Base-by-base conservation (phyloP, 2,888 invertebrate species). In the Lymantria dispar region DNA sequence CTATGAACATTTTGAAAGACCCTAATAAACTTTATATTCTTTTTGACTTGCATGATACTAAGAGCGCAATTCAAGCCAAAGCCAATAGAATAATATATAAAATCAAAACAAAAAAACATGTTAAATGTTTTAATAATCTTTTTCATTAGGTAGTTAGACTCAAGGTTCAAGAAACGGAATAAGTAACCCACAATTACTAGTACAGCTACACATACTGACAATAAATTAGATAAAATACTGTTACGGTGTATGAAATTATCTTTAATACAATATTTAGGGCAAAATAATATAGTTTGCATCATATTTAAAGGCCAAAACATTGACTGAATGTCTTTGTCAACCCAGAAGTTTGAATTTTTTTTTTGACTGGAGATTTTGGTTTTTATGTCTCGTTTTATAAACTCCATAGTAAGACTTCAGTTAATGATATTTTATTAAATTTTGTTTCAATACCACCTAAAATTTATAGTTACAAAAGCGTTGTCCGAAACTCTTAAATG, bases 211-310 rank as follows among this genome's bases (percentile, higher is more conserved):
- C 51, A 30, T n/a, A 52, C 7, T 2, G 50, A 52, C 11, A 45
- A 1, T 0, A 52, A 8, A 13, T 47, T 55, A 22, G 22, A 22
- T 22, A 22, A 22, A 22, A 22, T 5, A 5, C 22, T 22, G 5
- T 22, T 22, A 22, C 0, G 43, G 36, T 9, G 40, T 8, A 61
- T 50, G 0, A 29, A 8, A 12, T 48, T 37, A 3, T 54, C 29
- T 30, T 43, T 56, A 8, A 62, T 53, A 0, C 42, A 29, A 13
- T 62, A 61, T 41, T 52, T 58, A 2, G 58, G 48, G 43, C 37
- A 46, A 3, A 50, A 40, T 12, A 39, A 45, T 0, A 52, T 12
- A 39, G 13, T 12, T 10, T 62, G 53, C 41, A 58, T 48, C 0
- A 62, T 0, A 15, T 58, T 50, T 8, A 58, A 50, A 39, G 58